A percentile compares a stretch with the other conserved stretches of the same genome.
Evolutionary conservation across 2,797 vertebrate genomes (phyloP).

Genomic region (Mallotus villosus): DNA sequence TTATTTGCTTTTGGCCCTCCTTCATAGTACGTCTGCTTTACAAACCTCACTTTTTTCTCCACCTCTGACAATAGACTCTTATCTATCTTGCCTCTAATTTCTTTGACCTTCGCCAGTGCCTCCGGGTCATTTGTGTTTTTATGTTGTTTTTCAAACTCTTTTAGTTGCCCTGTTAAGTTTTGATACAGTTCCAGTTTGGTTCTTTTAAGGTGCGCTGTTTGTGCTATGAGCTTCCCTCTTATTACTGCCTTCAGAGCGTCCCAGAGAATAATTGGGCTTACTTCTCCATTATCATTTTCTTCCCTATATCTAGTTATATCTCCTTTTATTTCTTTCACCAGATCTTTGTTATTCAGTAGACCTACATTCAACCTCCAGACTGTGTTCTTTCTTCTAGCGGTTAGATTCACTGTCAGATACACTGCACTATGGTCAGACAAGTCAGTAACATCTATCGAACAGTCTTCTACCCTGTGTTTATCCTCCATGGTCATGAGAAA

Average conservation of each 20-base stretch:
- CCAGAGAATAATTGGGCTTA: conserved; percentile 3
- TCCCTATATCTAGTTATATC: conserved; percentile 15
- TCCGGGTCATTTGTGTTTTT: conserved; percentile 5
- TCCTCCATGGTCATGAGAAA: conserved; percentile 25
- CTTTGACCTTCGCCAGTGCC: conserved; percentile 8
- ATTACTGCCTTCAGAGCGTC: conserved; percentile 25
- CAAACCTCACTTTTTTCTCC: conserved; percentile 19
- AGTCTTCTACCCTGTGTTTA: conserved; percentile 11
- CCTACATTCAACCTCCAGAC: conserved; percentile 19
- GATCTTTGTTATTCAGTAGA: conserved; percentile 16
- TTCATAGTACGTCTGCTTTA: conserved; percentile 28
- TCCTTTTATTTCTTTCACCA: background rate
- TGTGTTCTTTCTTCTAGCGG: background rate
- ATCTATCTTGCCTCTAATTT: conserved; percentile 8
- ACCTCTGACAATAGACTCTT: conserved; percentile 12
- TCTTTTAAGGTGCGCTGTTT: conserved; percentile 6
- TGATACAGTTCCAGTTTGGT: background rate
- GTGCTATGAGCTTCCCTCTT: conserved; percentile 9
- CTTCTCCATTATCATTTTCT: conserved; percentile 20
- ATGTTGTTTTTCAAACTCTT: conserved; percentile 15
- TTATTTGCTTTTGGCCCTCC: conserved; percentile 14
- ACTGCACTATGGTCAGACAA: conserved; percentile 24
- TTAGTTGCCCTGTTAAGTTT: background rate
- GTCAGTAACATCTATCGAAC: conserved; percentile 21
- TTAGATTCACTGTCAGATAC: conserved; percentile 18